Conservation (phyloP, 1,140 invertebrate genomes). For the Polypedilum vanderplanki region DNA sequence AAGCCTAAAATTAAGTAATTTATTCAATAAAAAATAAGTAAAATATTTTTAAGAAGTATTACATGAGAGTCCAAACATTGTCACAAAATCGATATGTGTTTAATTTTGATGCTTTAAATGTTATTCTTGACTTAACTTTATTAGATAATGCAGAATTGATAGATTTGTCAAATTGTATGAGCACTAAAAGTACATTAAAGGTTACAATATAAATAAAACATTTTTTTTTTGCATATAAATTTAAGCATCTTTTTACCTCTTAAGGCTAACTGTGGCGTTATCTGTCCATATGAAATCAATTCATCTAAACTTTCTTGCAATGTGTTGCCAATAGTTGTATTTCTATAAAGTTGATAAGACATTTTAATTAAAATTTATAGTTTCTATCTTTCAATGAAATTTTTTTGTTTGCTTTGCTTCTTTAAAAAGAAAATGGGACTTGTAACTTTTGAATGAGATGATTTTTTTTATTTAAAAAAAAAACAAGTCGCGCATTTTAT, state of each 20-base stretch:
- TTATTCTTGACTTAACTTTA: constrained; percentile 83
- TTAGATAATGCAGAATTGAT: constrained; percentile 93
- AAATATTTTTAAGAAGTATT: neutral
- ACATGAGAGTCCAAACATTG: constrained; percentile 97
- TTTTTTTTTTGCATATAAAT: too few relatives aligned
- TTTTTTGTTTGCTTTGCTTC: neutral
- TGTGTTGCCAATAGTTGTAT: constrained; percentile 94
- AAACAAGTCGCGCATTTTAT: too few relatives aligned
- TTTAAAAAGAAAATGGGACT: neutral
- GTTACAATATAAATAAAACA: too few relatives aligned
- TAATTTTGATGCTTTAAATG: constrained; percentile 94
- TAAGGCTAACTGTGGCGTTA: constrained; percentile 82
- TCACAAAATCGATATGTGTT: constrained; percentile 99
- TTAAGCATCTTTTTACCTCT: constrained; percentile 55
- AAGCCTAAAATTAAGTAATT: constrained; percentile 54
- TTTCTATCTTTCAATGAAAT: neutral
- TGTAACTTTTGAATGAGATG: neutral
- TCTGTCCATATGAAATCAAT: constrained; percentile 91
- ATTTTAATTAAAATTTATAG: constrained; percentile 46
- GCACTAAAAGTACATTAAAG: constrained; percentile 47
- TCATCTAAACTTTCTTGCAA: constrained; percentile 94
- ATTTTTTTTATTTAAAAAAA: too few relatives aligned
- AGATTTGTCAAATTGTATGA: constrained; percentile 94
- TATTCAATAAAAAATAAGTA: neutral
- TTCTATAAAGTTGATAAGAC: constrained; percentile 95